phyloP scores from a whole-genome alignment of 1,140 invertebrate species.

The Hetaerina americana region DNA sequence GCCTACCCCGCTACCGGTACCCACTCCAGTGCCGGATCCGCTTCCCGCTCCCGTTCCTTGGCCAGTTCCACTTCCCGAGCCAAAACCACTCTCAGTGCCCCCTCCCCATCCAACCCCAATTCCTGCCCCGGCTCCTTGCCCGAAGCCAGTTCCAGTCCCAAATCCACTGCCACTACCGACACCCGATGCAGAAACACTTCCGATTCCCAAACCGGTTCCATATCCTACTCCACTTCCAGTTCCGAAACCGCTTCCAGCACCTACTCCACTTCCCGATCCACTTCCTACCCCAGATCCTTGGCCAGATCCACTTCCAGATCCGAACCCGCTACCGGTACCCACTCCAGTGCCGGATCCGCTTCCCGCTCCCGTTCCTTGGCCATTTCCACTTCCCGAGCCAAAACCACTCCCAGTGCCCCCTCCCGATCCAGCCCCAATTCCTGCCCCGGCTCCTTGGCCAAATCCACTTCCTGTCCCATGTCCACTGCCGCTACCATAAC shows the following conservation, averaged over 20 bases:
- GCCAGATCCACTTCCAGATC: background rate
- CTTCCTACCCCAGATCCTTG: background rate
- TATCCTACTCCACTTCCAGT: background rate
- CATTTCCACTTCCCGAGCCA: background rate
- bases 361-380: background rate
- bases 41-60: background rate
- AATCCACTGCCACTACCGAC: background rate
- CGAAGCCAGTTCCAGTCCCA: background rate
- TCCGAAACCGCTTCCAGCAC: background rate
- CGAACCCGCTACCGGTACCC: background rate
- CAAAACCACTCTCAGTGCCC: background rate
- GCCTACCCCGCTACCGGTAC: too few relatives aligned
- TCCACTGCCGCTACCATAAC: too few relatives aligned
- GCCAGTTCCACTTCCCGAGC: background rate
- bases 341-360: background rate
- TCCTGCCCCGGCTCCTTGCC: background rate
- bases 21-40: background rate
- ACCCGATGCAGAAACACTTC: background rate
- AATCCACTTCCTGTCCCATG: background rate
- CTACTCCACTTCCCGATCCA: background rate
- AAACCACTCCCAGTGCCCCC: background rate
- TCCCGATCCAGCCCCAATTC: too few relatives aligned
- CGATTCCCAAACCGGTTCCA: background rate
- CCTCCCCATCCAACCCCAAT: background rate
- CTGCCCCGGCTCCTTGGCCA: background rate